These are phyloP conservation scores for Cryptomyrus ogoouensis DNA, from an alignment of 2,113 vertebrate species.

Conservation along the genomic window DNA sequence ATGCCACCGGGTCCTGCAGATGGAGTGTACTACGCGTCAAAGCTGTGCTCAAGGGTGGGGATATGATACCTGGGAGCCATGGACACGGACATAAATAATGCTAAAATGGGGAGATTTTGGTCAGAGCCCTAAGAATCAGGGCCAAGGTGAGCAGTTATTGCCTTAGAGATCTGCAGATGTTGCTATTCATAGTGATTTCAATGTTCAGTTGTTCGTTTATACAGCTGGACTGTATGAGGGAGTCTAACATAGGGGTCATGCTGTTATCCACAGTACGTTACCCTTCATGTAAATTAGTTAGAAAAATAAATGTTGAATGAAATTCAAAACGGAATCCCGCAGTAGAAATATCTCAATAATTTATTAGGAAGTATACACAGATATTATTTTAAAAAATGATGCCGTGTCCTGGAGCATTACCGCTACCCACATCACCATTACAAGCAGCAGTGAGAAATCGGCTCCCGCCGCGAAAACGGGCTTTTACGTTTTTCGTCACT, in stretches of 20 bases:
- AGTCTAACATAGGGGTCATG: background rate
- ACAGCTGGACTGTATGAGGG: background rate
- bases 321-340: slow-evolving; percentile 53
- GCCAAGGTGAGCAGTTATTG: background rate
- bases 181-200: background rate
- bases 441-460: slow-evolving; percentile 52
- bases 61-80: background rate
- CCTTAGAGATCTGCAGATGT: background rate
- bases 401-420: slow-evolving; percentile 52
- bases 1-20: background rate
- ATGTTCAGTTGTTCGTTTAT: background rate
- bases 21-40: background rate
- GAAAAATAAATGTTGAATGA: slow-evolving; percentile 44
- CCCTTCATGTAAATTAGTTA: slow-evolving; percentile 36
- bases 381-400: slow-evolving; percentile 59
- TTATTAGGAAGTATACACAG: slow-evolving; percentile 49
- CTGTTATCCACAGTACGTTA: slow-evolving; percentile 33
- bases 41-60: background rate
- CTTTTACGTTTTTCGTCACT: slow-evolving; percentile 68
- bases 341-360: slow-evolving; percentile 54
- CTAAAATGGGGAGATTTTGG: background rate
- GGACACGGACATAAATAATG: background rate
- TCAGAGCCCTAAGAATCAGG: background rate
- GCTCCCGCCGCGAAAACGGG: slow-evolving; percentile 57
- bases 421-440: slow-evolving; percentile 47